These are phyloP conservation scores for Rhorus exstirpatorius DNA, from an alignment of 2,888 invertebrate species.

Conservation along the genomic window DNA sequence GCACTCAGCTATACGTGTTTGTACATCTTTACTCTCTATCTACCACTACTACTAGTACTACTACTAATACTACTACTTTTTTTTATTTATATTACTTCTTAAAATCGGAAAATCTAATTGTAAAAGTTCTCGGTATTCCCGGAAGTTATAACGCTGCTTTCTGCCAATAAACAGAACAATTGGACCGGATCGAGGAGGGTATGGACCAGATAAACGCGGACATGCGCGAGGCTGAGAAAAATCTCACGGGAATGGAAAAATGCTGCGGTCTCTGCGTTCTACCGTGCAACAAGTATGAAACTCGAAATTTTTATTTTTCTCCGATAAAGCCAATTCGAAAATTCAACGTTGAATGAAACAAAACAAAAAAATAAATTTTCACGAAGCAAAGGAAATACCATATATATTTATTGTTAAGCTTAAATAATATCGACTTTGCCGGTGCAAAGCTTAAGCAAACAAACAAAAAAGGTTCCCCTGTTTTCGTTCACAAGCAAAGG, in stretches of 20 bases:
- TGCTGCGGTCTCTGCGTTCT: constrained; percentile 99
- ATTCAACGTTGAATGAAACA: no score
- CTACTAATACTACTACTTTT: constrained; percentile 36
- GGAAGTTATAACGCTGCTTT: constrained; percentile 67
- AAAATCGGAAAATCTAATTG: constrained; percentile 45
- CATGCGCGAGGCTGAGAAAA: constrained; percentile 99
- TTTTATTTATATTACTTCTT: constrained; percentile 52
- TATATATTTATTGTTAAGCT: no score
- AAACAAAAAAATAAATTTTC: neutral
- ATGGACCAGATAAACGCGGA: constrained; percentile 99
- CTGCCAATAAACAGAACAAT: constrained; percentile 92
- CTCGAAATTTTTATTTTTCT: neutral
- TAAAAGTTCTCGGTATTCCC: constrained; percentile 11
- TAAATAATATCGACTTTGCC: no score
- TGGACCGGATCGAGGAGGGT: constrained; percentile 99
- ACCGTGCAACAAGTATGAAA: constrained; percentile 98
- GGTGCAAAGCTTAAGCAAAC: no score
- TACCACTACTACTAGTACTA: constrained; percentile 43
- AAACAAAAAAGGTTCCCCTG: no score
- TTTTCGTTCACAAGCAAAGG: no score
- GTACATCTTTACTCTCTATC: constrained; percentile 55
- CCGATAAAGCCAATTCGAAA: no score
- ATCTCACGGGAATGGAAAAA: constrained; percentile 99
- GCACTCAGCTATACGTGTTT: constrained; percentile 58
- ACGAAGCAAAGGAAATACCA: no score